A percentile compares a stretch with the other conserved stretches of the same genome.
These are phyloP conservation scores for Myotis yumanensis DNA, from an alignment of 2,113 vertebrate species.

Conservation along the genomic window DNA sequence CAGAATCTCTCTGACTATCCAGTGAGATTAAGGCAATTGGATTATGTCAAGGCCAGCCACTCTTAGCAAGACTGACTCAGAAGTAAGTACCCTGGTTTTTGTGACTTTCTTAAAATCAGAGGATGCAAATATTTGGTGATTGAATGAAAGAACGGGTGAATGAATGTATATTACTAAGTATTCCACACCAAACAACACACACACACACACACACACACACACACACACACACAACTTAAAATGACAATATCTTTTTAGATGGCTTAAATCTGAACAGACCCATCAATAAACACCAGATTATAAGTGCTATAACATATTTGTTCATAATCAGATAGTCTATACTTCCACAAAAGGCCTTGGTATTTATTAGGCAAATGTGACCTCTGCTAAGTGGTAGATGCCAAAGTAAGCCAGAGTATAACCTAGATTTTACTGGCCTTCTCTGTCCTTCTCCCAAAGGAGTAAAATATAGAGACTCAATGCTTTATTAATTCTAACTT, in stretches of 20 bases:
- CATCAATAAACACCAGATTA: not conserved
- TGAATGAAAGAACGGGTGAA: not conserved
- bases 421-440: not conserved
- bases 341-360: not conserved
- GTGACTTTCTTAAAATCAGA: slow-evolving; percentile 30
- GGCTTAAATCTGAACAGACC: not conserved
- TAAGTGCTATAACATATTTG: not conserved
- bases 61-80: not conserved
- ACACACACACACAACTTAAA: not conserved
- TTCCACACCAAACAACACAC: not conserved
- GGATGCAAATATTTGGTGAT: not conserved
- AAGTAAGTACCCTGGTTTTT: not conserved
- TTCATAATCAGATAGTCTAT: not conserved
- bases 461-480: not conserved
- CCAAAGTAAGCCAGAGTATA: not conserved
- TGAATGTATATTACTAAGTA: not conserved
- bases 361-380: not conserved
- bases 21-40: slow-evolving; percentile 36
- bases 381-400: not conserved
- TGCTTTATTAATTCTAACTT: not conserved
- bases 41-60: slow-evolving; percentile 30
- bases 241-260: not conserved
- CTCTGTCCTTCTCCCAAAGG: not conserved
- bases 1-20: not conserved
- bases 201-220: not conserved